Conservation (phyloP, 1,140 invertebrate genomes). For the fruit fly (Drosophila melanogaster) region DNA sequence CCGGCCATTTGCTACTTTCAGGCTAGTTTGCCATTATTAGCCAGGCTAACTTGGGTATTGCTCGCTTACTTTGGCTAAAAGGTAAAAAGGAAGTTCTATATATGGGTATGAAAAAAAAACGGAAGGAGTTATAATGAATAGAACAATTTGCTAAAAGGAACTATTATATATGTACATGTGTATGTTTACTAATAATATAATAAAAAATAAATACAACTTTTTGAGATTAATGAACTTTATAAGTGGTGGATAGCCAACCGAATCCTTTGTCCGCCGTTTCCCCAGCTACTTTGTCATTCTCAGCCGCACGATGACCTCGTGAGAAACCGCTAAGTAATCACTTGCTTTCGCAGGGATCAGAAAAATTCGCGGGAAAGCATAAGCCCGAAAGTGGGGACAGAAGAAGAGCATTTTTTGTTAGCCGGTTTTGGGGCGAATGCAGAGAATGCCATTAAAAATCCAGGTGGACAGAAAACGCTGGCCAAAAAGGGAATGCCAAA, state of each 20-base stretch:
- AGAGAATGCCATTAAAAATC: slow-evolving; percentile 64
- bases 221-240: background rate
- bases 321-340: slow-evolving; percentile 62
- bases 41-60: slow-evolving; percentile 11
- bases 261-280: background rate
- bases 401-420: slow-evolving; percentile 3
- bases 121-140: no score
- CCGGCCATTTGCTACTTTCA: slow-evolving; percentile 36
- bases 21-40: slow-evolving; percentile 44
- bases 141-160: no score
- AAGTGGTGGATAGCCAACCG: no score
- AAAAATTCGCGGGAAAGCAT: background rate
- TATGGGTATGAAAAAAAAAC: background rate
- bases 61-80: slow-evolving; percentile 9
- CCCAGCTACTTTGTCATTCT: slow-evolving; percentile 54
- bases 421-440: slow-evolving; percentile 26
- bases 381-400: background rate
- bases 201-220: background rate
- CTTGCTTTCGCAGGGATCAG: slow-evolving; percentile 28
- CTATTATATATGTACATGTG: no score
- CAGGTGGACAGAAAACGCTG: slow-evolving; percentile 36
- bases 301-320: slow-evolving; percentile 23
- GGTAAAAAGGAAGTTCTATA: slow-evolving; percentile 9
- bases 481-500: slow-evolving; percentile 73
- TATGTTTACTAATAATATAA: background rate